Base-by-base conservation (phyloP, 2,888 invertebrate species). In the Aphrophora alni region DNA sequence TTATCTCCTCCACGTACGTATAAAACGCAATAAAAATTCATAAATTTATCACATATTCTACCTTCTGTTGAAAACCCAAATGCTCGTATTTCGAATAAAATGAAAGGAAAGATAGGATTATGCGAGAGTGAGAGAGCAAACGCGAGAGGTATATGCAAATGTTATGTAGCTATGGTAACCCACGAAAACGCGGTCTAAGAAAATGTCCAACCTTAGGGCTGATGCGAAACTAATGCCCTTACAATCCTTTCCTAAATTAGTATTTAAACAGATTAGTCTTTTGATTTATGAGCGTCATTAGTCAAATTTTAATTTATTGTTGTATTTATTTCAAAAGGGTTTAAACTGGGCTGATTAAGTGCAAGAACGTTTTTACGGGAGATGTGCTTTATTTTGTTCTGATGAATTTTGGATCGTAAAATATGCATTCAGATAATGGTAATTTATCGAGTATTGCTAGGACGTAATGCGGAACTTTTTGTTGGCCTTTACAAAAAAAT, bases 161-260 rank as follows among this genome's bases (percentile, higher is more conserved):
- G 70, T 71, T 24, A 24, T 26, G 77, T 77, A 25, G 27, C 77
- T 70, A 77, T 77, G 77, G 77, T 77, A 25, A 77, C 59, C 59
- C 77, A 77, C 70, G 77, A 44, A 77, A 77, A 70, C 77, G 71
- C 26, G 77, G 71, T 38, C 77, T 77, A 77, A 77, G 77, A 77
- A 77, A 77, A 71, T 71, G 71, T 38, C 70, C 21, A 59, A 59
- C 59, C 21, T 59, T 59, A 8, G 59, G 59, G 59, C n/a, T 59
- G 59, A 59, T 59, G 59, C 2, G 59, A 59, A 59, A 59, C 21
- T 27, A 27, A 38, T 75, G 72, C 59, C 73, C 72, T 71, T n/a
- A 8, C 33, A 78, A 73, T 59, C 59, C 59, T 59, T 59, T 59
- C 59, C 59, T 59, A 59, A 59, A 59, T 59, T 59, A 21, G 21